A percentile compares a stretch with the other conserved stretches of the same genome.
Evolutionary conservation across 2,113 vertebrate species (phyloP).

Genomic region (Columbina picui): DNA sequence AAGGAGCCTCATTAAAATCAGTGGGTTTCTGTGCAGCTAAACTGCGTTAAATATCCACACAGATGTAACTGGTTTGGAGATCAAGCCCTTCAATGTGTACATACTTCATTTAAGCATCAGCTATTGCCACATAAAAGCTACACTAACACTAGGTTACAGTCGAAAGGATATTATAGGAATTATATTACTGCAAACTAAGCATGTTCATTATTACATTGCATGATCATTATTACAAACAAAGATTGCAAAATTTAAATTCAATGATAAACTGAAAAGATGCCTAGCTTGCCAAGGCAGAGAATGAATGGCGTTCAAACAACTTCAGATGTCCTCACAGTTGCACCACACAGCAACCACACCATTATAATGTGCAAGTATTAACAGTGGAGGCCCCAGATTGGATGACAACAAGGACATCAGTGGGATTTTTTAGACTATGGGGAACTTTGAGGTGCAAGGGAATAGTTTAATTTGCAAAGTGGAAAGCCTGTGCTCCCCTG

Average conservation of each 20-base stretch:
- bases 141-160: neutral
- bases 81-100: neutral
- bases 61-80: neutral
- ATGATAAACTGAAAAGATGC: neutral
- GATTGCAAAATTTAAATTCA: neutral
- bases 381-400: neutral
- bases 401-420: neutral
- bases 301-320: neutral
- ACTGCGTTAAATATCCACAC: neutral
- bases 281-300: neutral
- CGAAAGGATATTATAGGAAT: neutral
- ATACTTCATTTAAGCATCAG: neutral
- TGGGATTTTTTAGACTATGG: neutral
- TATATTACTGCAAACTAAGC: neutral
- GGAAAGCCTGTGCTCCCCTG: neutral
- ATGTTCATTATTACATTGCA: neutral
- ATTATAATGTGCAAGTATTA: neutral
- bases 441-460: neutral
- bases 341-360: neutral
- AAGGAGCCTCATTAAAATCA: conserved; percentile 4
- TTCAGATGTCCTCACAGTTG: neutral
- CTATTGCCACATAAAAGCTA: conserved; percentile 1
- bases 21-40: neutral
- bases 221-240: neutral
- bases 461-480: neutral